Percentiles rank a stretch among this genome's conserved stretches.
Evolutionary conservation across 2,797 vertebrate genomes (phyloP).

Genomic region (Phylloscopus collybita): DNA sequence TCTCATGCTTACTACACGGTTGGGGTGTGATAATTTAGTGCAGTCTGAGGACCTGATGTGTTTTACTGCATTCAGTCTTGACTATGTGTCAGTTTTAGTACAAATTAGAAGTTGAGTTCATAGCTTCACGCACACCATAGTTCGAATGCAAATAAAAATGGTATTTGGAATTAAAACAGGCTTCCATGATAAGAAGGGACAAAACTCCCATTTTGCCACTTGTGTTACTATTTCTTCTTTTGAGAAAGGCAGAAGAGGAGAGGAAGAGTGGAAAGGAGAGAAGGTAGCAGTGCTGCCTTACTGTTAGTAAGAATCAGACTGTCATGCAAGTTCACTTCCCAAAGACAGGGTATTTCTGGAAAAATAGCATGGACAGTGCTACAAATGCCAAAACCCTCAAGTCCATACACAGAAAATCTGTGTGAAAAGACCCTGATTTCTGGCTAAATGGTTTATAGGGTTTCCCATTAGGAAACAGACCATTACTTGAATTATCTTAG

Average conservation of each 20-base stretch:
- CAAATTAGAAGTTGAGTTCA: neutral
- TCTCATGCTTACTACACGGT: neutral
- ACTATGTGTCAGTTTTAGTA: neutral
- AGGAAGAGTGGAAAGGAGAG: neutral
- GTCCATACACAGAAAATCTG: neutral
- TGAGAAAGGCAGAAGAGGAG: neutral
- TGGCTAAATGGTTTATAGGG: neutral
- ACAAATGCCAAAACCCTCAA: fast-evolving
- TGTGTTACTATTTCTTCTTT: neutral
- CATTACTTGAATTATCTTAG: neutral
- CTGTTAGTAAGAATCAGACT: neutral
- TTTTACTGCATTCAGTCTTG: neutral
- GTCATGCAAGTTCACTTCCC: neutral
- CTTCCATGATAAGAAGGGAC: neutral
- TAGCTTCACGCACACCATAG: neutral
- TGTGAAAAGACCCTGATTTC: neutral
- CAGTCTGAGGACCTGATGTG: neutral
- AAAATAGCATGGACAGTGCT: neutral
- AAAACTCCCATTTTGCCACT: neutral
- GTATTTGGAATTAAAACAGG: neutral
- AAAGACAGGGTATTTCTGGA: neutral
- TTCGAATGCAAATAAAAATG: neutral
- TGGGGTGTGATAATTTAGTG: neutral
- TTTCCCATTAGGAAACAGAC: neutral
- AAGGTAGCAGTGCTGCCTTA: neutral